phyloP scores from a whole-genome alignment of 2,888 invertebrate species.

The Dryococelus australis region DNA sequence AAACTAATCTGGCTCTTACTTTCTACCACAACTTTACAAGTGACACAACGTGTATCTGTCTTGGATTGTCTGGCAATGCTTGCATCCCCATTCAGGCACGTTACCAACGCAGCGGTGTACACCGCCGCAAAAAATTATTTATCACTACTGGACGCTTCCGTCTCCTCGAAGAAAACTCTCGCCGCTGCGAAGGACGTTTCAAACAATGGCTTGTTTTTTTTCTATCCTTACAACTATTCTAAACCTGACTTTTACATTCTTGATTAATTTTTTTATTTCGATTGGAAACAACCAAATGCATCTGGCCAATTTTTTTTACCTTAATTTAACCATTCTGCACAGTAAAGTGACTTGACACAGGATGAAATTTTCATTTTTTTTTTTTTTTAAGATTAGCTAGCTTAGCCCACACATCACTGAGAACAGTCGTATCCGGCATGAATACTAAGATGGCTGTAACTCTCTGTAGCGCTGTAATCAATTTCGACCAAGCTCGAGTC shows the following conservation, averaged over 20 bases:
- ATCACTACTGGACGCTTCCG: no score
- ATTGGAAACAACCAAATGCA: constrained; percentile 5
- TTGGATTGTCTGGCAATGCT: constrained; percentile 16
- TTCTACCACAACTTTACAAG: background rate
- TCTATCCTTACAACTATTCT: constrained; percentile 11
- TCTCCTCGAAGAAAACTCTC: background rate
- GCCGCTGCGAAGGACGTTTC: background rate
- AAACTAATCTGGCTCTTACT: background rate
- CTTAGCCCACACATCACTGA: constrained; percentile 1
- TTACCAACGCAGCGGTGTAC: background rate
- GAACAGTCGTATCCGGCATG: background rate
- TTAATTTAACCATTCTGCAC: background rate
- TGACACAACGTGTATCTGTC: background rate
- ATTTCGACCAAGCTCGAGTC: constrained; percentile 5
- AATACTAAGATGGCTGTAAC: constrained; percentile 4
- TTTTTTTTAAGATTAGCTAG: background rate
- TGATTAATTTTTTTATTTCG: background rate
- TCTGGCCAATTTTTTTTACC: constrained; percentile 3
- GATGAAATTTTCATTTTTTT: constrained; percentile 16
- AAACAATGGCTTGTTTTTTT: constrained; percentile 7
- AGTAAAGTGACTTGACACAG: constrained; percentile 4
- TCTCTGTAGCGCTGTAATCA: constrained; percentile 5
- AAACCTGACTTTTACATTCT: constrained; percentile 7
- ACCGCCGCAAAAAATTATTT: background rate
- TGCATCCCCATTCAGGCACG: constrained; percentile 16